These are phyloP conservation scores for Acanthoscelides obtectus DNA, from an alignment of 2,888 invertebrate genomes.

Conservation along the genomic window DNA sequence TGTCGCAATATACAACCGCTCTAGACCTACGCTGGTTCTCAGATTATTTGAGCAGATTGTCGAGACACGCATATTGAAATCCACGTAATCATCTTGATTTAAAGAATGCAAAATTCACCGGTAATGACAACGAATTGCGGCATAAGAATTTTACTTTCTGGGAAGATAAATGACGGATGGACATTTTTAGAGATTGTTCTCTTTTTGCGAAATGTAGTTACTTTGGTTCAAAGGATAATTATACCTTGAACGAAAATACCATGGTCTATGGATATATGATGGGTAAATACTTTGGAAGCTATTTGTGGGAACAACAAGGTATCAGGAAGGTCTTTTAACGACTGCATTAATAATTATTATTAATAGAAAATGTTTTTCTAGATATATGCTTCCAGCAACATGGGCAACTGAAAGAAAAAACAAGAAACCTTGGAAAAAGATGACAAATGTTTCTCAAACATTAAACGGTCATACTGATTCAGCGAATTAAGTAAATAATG, in stretches of 20 bases:
- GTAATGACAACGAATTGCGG: background rate
- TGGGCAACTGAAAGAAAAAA: too few relatives aligned
- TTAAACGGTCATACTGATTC: too few relatives aligned
- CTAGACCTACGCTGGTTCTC: background rate
- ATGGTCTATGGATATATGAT: slow-evolving; percentile 24
- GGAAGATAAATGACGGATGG: background rate
- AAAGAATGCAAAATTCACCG: slow-evolving; percentile 10
- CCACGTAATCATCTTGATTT: slow-evolving; percentile 14
- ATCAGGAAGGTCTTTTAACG: too few relatives aligned
- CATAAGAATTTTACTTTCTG: background rate
- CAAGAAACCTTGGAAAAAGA: too few relatives aligned
- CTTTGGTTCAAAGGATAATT: background rate
- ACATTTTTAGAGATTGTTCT: background rate
- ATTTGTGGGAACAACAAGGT: slow-evolving; percentile 17
- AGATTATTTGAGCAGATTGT: background rate
- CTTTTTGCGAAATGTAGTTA: background rate
- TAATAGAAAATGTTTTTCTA: too few relatives aligned
- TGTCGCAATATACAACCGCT: background rate
- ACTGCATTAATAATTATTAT: too few relatives aligned
- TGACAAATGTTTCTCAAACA: too few relatives aligned
- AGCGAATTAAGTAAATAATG: too few relatives aligned
- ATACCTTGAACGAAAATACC: background rate
- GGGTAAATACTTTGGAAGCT: slow-evolving; percentile 25
- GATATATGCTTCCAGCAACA: too few relatives aligned
- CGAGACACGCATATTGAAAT: slow-evolving; percentile 21